Conservation (phyloP, 2,113 vertebrate genomes). For the Pollachius pollachius region DNA sequence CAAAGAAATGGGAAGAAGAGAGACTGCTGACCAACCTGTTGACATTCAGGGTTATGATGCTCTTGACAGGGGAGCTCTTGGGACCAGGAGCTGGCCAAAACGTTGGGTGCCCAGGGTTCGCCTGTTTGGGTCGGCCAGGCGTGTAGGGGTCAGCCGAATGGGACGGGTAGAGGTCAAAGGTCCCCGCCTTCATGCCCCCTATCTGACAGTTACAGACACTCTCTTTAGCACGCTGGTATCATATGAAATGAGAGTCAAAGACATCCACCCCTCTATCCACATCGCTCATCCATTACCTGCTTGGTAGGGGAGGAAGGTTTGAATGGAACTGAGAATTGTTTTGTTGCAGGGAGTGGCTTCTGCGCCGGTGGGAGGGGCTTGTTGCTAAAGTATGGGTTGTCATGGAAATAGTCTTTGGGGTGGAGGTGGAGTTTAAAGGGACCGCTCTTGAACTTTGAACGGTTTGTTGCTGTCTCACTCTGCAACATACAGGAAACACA, state of each 20-base stretch:
- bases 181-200: too few relatives aligned
- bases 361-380: too few relatives aligned
- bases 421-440: slow-evolving; percentile 34
- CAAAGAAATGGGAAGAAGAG: neutral
- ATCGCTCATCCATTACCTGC: neutral
- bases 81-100: neutral
- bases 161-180: neutral
- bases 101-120: neutral
- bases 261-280: neutral
- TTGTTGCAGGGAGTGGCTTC: too few relatives aligned
- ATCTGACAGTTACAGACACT: too few relatives aligned
- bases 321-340: neutral
- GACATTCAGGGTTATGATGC: neutral
- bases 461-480: slow-evolving; percentile 71
- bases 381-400: neutral
- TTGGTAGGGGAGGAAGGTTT: neutral
- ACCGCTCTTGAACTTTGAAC: slow-evolving; percentile 71
- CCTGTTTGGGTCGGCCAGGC: neutral
- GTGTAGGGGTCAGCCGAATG: neutral
- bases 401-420: neutral
- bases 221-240: too few relatives aligned
- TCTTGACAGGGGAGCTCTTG: neutral
- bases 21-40: neutral
- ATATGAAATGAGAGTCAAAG: neutral
- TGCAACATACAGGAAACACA: slow-evolving; percentile 50